Percentiles rank a stretch among this genome's conserved stretches.
Conservation (phyloP, 2,888 invertebrate species). For the Salpingus planirostris region DNA sequence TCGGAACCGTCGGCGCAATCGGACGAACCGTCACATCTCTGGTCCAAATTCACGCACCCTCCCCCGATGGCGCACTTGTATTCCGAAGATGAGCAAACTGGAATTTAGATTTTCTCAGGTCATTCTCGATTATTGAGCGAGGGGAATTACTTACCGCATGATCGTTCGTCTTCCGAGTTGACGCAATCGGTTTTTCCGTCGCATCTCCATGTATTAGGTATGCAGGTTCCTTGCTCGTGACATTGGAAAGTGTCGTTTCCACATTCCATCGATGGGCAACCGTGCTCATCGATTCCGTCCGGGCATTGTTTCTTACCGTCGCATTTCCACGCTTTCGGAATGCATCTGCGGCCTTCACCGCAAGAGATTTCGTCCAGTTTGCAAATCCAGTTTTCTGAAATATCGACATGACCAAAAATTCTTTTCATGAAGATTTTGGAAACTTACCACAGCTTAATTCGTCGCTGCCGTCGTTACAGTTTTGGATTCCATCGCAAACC, state of each 20-base stretch:
- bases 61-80: conserved; percentile 52
- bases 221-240: conserved; percentile 49
- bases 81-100: conserved; percentile 31
- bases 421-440: not conserved
- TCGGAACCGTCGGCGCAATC: conserved; percentile 56
- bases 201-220: conserved; percentile 50
- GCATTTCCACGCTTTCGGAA: conserved; percentile 51
- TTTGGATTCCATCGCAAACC: conserved; percentile 53
- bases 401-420: conserved; percentile 1
- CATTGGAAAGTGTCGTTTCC: conserved; percentile 49
- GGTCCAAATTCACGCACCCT: conserved; percentile 46
- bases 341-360: conserved; percentile 41
- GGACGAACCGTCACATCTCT: conserved; percentile 50
- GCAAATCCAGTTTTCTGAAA: conserved; percentile 41
- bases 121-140: not conserved
- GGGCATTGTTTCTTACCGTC: conserved; percentile 50
- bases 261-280: conserved; percentile 44
- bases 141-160: conserved; percentile 39
- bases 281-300: conserved; percentile 48
- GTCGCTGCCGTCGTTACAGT: conserved; percentile 54
- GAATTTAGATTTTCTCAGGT: conserved; percentile 1
- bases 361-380: conserved; percentile 50
- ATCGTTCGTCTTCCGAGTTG: conserved; percentile 50
- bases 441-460: conserved; percentile 48
- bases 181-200: conserved; percentile 50